A percentile compares a stretch with the other conserved stretches of the same genome.
Evolutionary conservation across 2,888 invertebrate genomes (phyloP).

Genomic region (Drosophila melanosoma): DNA sequence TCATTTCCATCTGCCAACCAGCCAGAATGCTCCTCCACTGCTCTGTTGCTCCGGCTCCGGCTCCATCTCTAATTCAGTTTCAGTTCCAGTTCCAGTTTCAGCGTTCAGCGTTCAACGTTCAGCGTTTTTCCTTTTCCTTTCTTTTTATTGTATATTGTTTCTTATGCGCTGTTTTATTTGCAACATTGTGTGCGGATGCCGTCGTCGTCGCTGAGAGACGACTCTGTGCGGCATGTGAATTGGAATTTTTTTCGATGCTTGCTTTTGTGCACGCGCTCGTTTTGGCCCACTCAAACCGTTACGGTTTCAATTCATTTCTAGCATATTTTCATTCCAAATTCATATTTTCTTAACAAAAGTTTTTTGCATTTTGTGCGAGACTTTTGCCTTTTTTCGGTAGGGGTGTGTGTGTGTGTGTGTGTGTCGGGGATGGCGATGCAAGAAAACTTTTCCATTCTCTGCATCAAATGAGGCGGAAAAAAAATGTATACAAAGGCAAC

Average conservation of each 20-base stretch:
- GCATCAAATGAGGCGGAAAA: slow-evolving; percentile 77
- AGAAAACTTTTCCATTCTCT: slow-evolving; percentile 77
- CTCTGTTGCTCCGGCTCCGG: slow-evolving; percentile 12
- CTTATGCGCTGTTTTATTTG: slow-evolving; percentile 77
- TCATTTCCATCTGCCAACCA: slow-evolving; percentile 76
- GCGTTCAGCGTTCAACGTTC: not conserved
- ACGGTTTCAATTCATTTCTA: slow-evolving; percentile 79
- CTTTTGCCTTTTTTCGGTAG: slow-evolving; percentile 52
- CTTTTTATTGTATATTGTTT: slow-evolving; percentile 76
- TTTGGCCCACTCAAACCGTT: slow-evolving; percentile 72
- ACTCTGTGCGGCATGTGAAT: slow-evolving; percentile 34
- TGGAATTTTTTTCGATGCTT: slow-evolving; percentile 69
- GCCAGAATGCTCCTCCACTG: slow-evolving; percentile 37
- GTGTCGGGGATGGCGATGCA: slow-evolving; percentile 39
- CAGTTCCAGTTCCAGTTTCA: slow-evolving; percentile 22
- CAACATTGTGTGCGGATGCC: slow-evolving; percentile 63
- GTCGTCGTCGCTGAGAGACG: not conserved
- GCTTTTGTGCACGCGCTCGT: slow-evolving; percentile 70
- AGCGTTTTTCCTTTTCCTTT: slow-evolving; percentile 35
- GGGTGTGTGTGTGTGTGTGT: slow-evolving; percentile 1
- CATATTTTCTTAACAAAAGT: slow-evolving; percentile 81
- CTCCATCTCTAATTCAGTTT: slow-evolving; percentile 30
- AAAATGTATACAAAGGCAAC: slow-evolving; percentile 80
- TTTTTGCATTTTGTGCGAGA: slow-evolving; percentile 66
- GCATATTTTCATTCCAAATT: slow-evolving; percentile 80